A percentile compares a stretch with the other conserved stretches of the same genome.
These are phyloP conservation scores for Lagopus muta DNA, from an alignment of 2,113 vertebrate species.

Conservation along the genomic window DNA sequence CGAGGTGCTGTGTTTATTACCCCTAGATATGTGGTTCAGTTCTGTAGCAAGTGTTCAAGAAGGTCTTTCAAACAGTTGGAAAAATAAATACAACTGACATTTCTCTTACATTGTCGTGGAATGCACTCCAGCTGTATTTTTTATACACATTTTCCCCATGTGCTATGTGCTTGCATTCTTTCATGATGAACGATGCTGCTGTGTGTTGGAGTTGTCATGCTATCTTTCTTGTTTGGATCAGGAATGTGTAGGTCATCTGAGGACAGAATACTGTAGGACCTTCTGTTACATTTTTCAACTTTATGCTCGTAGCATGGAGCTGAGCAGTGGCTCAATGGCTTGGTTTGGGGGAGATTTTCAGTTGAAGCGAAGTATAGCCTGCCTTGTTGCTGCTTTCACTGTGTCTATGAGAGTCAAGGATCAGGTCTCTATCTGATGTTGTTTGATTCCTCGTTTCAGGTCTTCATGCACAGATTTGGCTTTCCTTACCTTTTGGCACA, in stretches of 20 bases:
- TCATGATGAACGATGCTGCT: background rate
- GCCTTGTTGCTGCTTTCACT: background rate
- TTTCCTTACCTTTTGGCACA: background rate
- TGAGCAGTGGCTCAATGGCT: background rate
- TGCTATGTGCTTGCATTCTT: slow-evolving; percentile 49
- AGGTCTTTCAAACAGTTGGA: slow-evolving; percentile 26
- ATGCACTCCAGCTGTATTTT: slow-evolving; percentile 42
- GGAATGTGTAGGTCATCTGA: slow-evolving; percentile 34
- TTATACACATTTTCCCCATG: slow-evolving; percentile 18
- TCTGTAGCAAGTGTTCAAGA: background rate
- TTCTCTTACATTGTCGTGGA: slow-evolving; percentile 14
- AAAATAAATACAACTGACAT: slow-evolving; percentile 49
- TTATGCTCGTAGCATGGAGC: background rate
- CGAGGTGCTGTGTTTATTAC: background rate
- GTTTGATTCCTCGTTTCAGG: background rate
- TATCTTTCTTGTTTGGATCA: slow-evolving; percentile 18
- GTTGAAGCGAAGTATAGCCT: background rate
- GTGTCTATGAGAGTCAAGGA: background rate
- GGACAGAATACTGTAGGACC: slow-evolving; percentile 12
- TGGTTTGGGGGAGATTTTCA: background rate
- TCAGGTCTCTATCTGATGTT: background rate
- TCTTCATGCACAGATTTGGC: background rate
- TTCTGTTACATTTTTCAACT: slow-evolving; percentile 7
- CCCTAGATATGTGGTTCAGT: background rate
- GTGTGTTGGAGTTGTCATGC: background rate